These are phyloP conservation scores for Drosophila busckii DNA, from an alignment of 1,140 invertebrate genomes.

Conservation along the genomic window DNA sequence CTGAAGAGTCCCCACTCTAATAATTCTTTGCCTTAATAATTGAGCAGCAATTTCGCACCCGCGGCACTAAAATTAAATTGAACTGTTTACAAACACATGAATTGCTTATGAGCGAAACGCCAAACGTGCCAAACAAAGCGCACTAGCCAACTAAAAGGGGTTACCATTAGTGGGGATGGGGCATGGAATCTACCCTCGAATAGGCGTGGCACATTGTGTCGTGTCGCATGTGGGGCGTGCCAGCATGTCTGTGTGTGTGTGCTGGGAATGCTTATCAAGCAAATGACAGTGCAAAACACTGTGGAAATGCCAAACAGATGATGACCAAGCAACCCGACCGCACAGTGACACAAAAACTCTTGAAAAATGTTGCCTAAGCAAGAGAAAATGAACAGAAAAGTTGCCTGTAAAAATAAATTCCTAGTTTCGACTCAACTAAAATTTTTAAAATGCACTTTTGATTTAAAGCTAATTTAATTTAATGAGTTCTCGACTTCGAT, in stretches of 20 bases:
- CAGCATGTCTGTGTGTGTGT: conserved; percentile 26
- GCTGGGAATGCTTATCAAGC: conserved; percentile 54
- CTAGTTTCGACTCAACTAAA: no score
- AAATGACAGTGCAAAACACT: conserved; percentile 67
- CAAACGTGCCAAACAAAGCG: conserved; percentile 44
- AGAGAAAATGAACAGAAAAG: not conserved
- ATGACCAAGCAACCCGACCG: conserved; percentile 65
- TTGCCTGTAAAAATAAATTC: not conserved
- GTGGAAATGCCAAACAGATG: conserved; percentile 52
- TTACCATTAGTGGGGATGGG: not conserved
- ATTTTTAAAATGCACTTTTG: no score
- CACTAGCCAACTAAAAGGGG: not conserved
- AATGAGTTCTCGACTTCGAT: no score
- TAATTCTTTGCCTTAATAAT: conserved; percentile 68
- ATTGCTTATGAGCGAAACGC: conserved; percentile 63
- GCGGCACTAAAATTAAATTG: conserved; percentile 74
- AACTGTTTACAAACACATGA: conserved; percentile 75
- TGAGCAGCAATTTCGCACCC: conserved; percentile 70
- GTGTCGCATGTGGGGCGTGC: conserved; percentile 51
- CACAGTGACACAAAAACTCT: conserved; percentile 24
- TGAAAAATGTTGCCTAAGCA: not conserved
- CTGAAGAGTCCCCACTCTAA: conserved; percentile 42
- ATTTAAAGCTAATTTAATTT: no score
- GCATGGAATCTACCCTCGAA: not conserved
- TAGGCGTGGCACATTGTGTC: conserved; percentile 47